These are phyloP conservation scores for Chrysemys picta DNA, from an alignment of 2,113 vertebrate genomes.

Conservation along the genomic window DNA sequence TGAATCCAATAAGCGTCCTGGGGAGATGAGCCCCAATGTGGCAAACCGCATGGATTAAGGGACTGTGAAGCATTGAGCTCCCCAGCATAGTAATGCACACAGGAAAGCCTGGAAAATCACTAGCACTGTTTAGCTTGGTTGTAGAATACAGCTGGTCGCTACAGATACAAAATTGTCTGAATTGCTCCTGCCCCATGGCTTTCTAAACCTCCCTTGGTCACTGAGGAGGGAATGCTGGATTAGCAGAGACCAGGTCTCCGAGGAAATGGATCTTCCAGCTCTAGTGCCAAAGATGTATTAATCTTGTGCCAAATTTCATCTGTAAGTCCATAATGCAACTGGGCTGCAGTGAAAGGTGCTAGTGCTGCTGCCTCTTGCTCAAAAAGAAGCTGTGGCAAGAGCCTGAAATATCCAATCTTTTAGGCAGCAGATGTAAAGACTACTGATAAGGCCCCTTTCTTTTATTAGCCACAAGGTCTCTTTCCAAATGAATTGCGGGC, in stretches of 20 bases:
- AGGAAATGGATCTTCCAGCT: not conserved
- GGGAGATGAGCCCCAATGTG: not conserved
- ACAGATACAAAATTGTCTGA: not conserved
- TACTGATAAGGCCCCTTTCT: not conserved
- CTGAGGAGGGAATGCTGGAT: not conserved
- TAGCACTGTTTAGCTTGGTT: not conserved
- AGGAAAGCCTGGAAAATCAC: not conserved
- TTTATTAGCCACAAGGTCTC: not conserved
- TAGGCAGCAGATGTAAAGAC: not conserved
- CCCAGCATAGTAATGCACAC: not conserved
- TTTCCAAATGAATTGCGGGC: not conserved
- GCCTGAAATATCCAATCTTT: not conserved
- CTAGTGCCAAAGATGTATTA: not conserved
- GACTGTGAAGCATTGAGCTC: not conserved
- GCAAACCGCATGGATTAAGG: not conserved
- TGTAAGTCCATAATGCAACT: not conserved
- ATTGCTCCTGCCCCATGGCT: not conserved
- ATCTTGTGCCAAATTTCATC: not conserved
- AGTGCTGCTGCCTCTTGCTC: not conserved
- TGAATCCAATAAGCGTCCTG: not conserved
- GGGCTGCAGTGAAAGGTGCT: not conserved
- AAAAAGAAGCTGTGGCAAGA: fast-evolving
- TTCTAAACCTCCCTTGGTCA: not conserved
- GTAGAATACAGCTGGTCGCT: not conserved
- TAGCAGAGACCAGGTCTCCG: not conserved